Percentiles rank a stretch among this genome's conserved stretches.
phyloP scores from a whole-genome alignment of 2,888 invertebrate genomes.

The Morinoia aosen region DNA sequence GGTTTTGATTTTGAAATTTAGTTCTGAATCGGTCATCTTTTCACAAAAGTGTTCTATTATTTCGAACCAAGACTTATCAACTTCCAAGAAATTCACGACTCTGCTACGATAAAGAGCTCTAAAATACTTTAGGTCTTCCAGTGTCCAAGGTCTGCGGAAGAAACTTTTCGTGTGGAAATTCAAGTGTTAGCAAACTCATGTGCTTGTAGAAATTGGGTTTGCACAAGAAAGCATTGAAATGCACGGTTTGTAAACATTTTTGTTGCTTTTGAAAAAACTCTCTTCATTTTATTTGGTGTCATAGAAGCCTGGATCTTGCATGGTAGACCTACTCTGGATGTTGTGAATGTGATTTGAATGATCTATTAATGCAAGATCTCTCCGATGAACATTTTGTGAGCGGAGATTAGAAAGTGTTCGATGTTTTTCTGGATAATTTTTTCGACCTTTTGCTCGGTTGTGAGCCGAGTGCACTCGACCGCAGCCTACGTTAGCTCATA shows the following conservation, averaged over 20 bases:
- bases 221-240: constrained; percentile 46
- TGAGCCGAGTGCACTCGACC: background rate
- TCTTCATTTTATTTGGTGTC: constrained; percentile 41
- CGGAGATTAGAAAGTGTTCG: constrained; percentile 38
- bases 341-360: constrained; percentile 46
- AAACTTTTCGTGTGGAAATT: background rate
- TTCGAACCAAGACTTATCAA: background rate
- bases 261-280: constrained; percentile 36
- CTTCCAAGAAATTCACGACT: background rate
- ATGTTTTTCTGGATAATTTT: constrained; percentile 40
- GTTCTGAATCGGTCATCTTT: constrained; percentile 29
- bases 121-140: background rate
- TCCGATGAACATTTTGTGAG: constrained; percentile 28
- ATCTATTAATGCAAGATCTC: background rate
- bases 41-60: constrained; percentile 1
- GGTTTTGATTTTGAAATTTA: constrained; percentile 40
- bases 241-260: constrained; percentile 45
- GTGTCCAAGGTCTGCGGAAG: background rate
- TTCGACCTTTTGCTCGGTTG: constrained; percentile 25
- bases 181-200: constrained; percentile 1
- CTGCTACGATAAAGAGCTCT: background rate
- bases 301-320: constrained; percentile 47
- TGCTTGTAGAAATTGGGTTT: constrained; percentile 38
- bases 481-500: background rate
- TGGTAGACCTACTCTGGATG: constrained; percentile 39